Evolutionary conservation across 2,797 vertebrate species (phyloP).

Genomic region (Dryobates pubescens): DNA sequence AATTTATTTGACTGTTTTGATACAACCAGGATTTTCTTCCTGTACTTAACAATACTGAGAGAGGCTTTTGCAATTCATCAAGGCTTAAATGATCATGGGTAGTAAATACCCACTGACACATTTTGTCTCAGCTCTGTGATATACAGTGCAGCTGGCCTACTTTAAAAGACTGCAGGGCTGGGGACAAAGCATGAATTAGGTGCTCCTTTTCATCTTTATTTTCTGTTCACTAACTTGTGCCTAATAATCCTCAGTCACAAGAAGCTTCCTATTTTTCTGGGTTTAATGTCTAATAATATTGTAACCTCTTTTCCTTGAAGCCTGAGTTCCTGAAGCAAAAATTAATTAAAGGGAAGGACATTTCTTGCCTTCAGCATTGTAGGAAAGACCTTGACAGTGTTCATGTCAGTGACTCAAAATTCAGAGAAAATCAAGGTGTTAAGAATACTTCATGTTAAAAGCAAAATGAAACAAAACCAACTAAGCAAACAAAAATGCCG

Average conservation of each 20-base stretch:
- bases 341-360: background rate
- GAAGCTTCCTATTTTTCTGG: background rate
- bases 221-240: background rate
- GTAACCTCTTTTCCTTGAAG: background rate
- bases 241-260: background rate
- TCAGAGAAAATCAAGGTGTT: background rate
- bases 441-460: background rate
- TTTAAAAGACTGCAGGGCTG: background rate
- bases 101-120: background rate
- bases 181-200: background rate
- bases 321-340: background rate
- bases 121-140: conserved; percentile 5
- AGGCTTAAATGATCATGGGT: background rate
- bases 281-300: background rate
- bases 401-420: background rate
- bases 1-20: conserved; percentile 44
- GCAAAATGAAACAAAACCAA: background rate
- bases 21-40: conserved; percentile 3
- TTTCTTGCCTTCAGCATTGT: background rate
- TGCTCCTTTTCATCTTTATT: background rate
- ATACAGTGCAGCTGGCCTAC: background rate
- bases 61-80: background rate
- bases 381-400: background rate
- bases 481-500: no score
- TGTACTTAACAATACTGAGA: background rate